A percentile compares a stretch with the other conserved stretches of the same genome.
Conservation (phyloP, 1,140 invertebrate species). For the silkworm (Bombyx mori) region DNA sequence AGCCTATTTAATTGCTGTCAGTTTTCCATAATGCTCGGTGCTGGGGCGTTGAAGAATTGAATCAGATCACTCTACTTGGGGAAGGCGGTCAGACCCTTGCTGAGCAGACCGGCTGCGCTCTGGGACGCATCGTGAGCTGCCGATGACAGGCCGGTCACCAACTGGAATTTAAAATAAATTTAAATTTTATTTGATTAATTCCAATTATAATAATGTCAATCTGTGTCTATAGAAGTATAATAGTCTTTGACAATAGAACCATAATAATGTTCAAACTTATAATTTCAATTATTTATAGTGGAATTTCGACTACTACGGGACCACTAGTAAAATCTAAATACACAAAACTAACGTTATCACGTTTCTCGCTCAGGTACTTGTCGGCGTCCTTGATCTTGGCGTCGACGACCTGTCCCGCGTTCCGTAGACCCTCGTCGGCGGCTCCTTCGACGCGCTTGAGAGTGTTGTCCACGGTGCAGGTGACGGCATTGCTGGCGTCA, state of each 20-base stretch:
- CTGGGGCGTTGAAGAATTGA: slow-evolving; percentile 1
- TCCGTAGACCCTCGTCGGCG: slow-evolving; percentile 56
- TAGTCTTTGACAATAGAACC: too few species aligned
- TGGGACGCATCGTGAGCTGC: slow-evolving; percentile 54
- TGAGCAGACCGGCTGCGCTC: slow-evolving; percentile 51
- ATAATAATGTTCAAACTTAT: too few species aligned
- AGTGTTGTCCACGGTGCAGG: slow-evolving; percentile 56
- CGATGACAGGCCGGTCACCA: slow-evolving; percentile 45
- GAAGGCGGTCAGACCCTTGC: slow-evolving; percentile 55
- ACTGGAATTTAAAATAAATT: slow-evolving; percentile 19
- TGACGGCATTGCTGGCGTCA: slow-evolving; percentile 55
- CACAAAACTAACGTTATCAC: slow-evolving; percentile 42
- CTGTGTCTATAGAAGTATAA: too few species aligned
- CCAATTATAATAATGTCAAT: too few species aligned
- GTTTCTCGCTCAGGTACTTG: slow-evolving; percentile 58
- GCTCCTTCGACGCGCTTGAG: slow-evolving; percentile 58
- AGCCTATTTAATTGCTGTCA: slow-evolving; percentile 10
- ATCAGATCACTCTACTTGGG: slow-evolving; percentile 35
- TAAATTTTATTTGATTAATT: too few species aligned
- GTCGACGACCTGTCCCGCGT: slow-evolving; percentile 58
- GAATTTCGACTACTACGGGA: too few species aligned
- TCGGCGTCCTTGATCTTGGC: slow-evolving; percentile 62
- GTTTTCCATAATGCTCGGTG: slow-evolving; percentile 16
- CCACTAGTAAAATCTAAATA: too few species aligned
- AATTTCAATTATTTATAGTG: too few species aligned